phyloP scores from a whole-genome alignment of 53 echinoderm and acorn worm genomes.

The Henricia sp. region DNA sequence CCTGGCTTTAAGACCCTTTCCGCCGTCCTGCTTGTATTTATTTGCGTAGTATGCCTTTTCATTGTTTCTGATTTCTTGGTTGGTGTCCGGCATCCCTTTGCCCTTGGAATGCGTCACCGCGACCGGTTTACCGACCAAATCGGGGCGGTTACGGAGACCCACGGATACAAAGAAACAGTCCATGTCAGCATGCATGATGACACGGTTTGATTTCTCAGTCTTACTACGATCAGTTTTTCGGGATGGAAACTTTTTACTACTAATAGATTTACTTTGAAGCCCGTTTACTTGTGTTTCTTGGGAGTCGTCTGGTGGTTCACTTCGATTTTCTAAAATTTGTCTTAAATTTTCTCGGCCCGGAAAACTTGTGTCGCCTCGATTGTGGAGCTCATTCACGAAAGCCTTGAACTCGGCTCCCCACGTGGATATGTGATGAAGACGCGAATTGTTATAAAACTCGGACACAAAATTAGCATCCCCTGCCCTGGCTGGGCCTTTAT shows the following conservation, averaged over 20 bases:
- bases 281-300: neutral
- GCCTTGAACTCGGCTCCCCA: slow-evolving; percentile 99
- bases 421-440: slow-evolving; percentile 92
- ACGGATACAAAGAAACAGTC: slow-evolving; percentile 99
- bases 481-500: slow-evolving; percentile 65
- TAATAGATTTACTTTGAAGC: too few relatives aligned
- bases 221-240: neutral
- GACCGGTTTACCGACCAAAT: slow-evolving; percentile 87
- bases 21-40: slow-evolving; percentile 49
- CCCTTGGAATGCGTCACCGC: slow-evolving; percentile 96
- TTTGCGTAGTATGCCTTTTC: slow-evolving; percentile 79
- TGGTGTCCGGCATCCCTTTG: slow-evolving; percentile 69
- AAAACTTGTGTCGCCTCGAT: slow-evolving; percentile 71
- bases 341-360: slow-evolving; percentile 79
- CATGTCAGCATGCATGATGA: slow-evolving; percentile 98
- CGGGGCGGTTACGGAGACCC: slow-evolving; percentile 78
- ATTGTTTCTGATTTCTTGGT: slow-evolving; percentile 68
- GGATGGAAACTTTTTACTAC: too few relatives aligned
- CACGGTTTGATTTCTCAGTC: slow-evolving; percentile 8
- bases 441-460: slow-evolving; percentile 93
- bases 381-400: slow-evolving; percentile 85
- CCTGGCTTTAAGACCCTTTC: slow-evolving; percentile 8
- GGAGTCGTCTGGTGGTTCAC: neutral
- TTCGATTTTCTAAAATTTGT: neutral
- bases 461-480: slow-evolving; percentile 85